phyloP scores from a whole-genome alignment of 2,797 vertebrate species.

The Sylvia borin region DNA sequence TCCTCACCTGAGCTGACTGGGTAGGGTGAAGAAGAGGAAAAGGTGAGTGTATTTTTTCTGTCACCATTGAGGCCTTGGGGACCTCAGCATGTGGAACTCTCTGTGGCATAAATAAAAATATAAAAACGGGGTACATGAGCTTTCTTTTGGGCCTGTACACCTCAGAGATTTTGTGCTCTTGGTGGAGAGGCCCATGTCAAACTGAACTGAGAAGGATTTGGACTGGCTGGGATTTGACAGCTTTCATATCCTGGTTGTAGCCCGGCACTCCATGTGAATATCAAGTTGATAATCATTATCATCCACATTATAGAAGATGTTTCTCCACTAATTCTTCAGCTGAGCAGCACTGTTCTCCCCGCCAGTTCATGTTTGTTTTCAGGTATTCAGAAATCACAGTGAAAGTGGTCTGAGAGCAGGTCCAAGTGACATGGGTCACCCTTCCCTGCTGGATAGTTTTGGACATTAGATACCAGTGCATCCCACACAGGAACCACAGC shows the following conservation, averaged over 20 bases:
- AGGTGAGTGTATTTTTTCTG: background rate
- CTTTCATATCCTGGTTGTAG: background rate
- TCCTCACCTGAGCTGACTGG: background rate
- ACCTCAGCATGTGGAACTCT: background rate
- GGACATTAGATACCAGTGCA: background rate
- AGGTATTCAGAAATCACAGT: background rate
- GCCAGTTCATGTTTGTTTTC: background rate
- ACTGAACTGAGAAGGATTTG: background rate
- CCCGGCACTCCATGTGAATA: background rate
- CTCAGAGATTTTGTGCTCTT: background rate
- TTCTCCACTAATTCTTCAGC: background rate
- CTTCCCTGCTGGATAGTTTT: background rate
- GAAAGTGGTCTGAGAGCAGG: background rate
- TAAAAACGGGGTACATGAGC: background rate
- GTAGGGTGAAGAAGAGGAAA: background rate
- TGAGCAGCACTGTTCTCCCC: background rate
- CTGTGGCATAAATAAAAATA: background rate
- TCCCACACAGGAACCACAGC: background rate
- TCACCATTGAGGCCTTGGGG: background rate
- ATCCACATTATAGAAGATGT: background rate
- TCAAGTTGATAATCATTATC: background rate
- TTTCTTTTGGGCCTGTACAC: background rate
- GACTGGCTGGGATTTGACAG: background rate
- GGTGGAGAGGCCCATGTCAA: background rate
- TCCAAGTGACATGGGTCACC: background rate